Evolutionary conservation across 2,797 vertebrate genomes (phyloP), one percentile per base, ranked within the genome.

Genomic region (Spea hammondii): DNA sequence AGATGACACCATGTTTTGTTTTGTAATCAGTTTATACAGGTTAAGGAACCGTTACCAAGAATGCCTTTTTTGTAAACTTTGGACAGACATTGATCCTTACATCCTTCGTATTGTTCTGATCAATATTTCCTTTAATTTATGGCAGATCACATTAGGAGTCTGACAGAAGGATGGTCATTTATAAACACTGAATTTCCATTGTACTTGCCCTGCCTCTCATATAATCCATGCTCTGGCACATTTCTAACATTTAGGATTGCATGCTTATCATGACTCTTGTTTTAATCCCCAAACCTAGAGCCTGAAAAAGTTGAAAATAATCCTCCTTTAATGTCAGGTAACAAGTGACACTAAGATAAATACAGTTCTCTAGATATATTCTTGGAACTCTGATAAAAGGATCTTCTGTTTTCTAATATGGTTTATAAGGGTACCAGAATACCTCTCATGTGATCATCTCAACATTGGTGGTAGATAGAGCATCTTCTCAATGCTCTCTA

Each of bases 311-410:
- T 54, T 53, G 12, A 47, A 60, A 53, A 17, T 44, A 14, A 70
- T 51, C 45, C 55, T 6, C 45, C 14, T 51, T n/a, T 13, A 67
- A 1, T 46, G 12, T 14, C 57, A 12, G 74, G n/a, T 46, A 11
- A 54, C 48, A 68, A 44, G 51, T 68, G n/a, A 65, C 51, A 64
- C 59, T 70, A 59, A 71, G 76, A 71, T 76, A 49, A 80, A 80
- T 71, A 48, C 51, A 46, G 13, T 11, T 76, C 64, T 76, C 11
- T 53, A 47, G 51, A 5, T 76, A 4, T 13, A 50, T 80, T 71
- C 45, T 49, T 54, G 9, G 45, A 46, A 12, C 49, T 64, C 32
- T 46, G 64, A 50, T 72, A 65, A 78, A 78, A 74, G 54, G 13
- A 64, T 60, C 51, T 69, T 74, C 57, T 53, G n/a, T 45, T 59